phyloP scores from a whole-genome alignment of 2,113 vertebrate species.

The Oxygymnocypris stewartii region DNA sequence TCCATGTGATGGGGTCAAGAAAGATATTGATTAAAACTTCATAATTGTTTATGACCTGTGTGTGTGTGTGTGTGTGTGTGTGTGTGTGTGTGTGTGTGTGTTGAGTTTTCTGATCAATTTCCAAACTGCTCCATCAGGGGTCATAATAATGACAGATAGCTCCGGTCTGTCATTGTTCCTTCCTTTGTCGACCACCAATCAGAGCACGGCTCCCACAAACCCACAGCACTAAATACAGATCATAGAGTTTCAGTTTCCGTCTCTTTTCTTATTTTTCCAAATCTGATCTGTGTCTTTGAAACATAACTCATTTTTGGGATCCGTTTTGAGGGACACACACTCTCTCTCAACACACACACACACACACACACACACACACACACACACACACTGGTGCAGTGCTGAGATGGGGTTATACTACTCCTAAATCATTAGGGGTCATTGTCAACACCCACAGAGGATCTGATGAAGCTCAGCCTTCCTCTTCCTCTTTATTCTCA shows the following conservation, averaged over 20 bases:
- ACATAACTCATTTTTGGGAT: constrained; percentile 17
- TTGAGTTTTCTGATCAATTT: constrained; percentile 49
- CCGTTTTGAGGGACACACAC: not conserved
- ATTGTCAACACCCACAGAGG: not conserved
- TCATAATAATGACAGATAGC: constrained; percentile 40
- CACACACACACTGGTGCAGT: not conserved
- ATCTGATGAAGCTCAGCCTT: not conserved
- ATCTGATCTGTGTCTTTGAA: constrained; percentile 19
- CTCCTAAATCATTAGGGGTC: constrained; percentile 31
- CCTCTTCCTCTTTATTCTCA: not conserved
- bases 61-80: too few species aligned
- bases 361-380: not conserved
- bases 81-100: not conserved
- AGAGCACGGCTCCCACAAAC: constrained; percentile 1
- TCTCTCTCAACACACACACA: too few species aligned
- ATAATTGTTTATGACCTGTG: constrained; percentile 11
- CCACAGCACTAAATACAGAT: constrained; percentile 29
- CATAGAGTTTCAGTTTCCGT: constrained; percentile 31
- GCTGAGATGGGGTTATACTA: constrained; percentile 23
- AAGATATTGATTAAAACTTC: constrained; percentile 20
- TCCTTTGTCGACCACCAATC: not conserved
- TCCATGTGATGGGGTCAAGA: not conserved
- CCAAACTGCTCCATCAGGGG: constrained; percentile 55
- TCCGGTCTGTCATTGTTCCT: not conserved
- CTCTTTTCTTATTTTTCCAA: constrained; percentile 32